Evolutionary conservation across 2,113 vertebrate genomes (phyloP), one percentile per base, ranked within the genome.

Genomic region (Pteronura brasiliensis): DNA sequence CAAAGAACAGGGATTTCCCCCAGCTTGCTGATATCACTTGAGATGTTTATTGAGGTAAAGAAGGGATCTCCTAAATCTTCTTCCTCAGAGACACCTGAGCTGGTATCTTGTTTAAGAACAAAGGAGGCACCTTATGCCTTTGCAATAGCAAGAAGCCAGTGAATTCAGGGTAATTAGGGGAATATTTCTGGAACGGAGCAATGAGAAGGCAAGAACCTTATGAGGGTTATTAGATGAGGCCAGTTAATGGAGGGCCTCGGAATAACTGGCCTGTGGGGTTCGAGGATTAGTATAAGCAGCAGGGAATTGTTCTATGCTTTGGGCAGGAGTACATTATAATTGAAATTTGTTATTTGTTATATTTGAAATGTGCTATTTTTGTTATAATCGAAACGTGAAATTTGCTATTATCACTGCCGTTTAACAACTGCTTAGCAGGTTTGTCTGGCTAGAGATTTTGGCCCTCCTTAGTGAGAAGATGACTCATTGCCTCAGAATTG

Each of bases 101-200:
- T 89, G 57, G 42, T 79, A 87, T 94, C 96, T 77, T 93, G n/a
- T 95, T 96, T 94, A 91, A 91, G 94, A 98, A 95, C 76, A 93
- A 96, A 96, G 39, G 82, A 93, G 67, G 72, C 55, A 93, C 65
- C 82, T 88, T 81, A 84, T 93, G 72, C 42, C 47, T 97, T 96
- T 94, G 71, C 59, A 71, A 55, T 85, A 96, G 77, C 72, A 97
- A 94, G 96, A 97, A 95, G 82, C 95, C 87, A 74, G 76, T 79
- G 88, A 90, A 97, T 96, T 97, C 81, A 72, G 31, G 44, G 31
- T 92, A 97, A 95, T 97, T 95, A 96, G 69, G 61, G 61, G 76
- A 72, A 92, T 96, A 47, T 80, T 96, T 97, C 63, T 96, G 74
- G 90, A 90, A 90, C 95, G 36, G 94, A 94, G n/a, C 44, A 71